A percentile compares a stretch with the other conserved stretches of the same genome.
These are phyloP conservation scores for Megalonaias nervosa DNA, from an alignment of 1,140 invertebrate species.

Conservation along the genomic window DNA sequence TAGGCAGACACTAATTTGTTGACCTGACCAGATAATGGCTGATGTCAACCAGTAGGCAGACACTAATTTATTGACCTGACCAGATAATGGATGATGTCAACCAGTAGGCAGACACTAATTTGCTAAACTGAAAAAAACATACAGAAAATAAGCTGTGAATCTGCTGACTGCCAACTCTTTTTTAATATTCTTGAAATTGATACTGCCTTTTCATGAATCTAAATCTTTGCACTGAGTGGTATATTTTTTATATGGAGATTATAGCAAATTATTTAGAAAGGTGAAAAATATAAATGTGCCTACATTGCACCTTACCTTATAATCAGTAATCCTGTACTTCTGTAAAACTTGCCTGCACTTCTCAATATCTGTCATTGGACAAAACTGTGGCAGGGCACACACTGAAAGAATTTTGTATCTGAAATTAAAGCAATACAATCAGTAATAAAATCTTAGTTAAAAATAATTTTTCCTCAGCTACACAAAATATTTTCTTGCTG, in stretches of 20 bases:
- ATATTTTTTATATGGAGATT: no score
- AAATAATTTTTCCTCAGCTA: no score
- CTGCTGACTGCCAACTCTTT: slow-evolving; percentile 44
- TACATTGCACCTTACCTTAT: slow-evolving; percentile 32
- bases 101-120: no score
- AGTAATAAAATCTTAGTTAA: not conserved
- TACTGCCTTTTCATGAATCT: no score
- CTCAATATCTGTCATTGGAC: slow-evolving; percentile 33
- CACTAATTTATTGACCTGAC: no score
- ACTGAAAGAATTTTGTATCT: slow-evolving; percentile 21
- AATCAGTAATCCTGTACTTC: slow-evolving; percentile 14
- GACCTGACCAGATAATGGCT: no score
- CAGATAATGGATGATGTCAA: no score
- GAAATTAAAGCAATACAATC: not conserved
- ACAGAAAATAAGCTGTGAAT: slow-evolving; percentile 64
- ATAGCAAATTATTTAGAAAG: no score
- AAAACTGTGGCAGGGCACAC: slow-evolving; percentile 30
- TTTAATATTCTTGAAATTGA: slow-evolving; percentile 52
- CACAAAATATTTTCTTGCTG: no score
- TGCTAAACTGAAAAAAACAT: slow-evolving; percentile 12
- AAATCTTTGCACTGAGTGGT: no score
- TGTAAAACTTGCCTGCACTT: slow-evolving; percentile 37
- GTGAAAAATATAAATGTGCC: not conserved
- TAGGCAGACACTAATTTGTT: no score
- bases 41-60: no score